Conservation (phyloP, 2,797 vertebrate genomes). For the Acrocephalus scirpaceus region DNA sequence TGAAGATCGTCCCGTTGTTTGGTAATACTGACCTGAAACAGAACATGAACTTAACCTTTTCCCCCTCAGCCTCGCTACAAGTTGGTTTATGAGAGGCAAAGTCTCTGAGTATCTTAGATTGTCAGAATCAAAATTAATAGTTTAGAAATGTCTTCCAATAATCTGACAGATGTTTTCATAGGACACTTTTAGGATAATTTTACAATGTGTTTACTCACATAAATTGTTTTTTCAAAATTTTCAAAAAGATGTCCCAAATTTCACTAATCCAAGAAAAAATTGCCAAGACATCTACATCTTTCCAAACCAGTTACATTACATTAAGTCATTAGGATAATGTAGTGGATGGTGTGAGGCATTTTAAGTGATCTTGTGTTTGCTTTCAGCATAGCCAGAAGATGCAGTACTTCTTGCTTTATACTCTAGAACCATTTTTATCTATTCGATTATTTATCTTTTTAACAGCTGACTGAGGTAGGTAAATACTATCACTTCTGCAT, state of each 20-base stretch:
- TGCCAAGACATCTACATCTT: not conserved
- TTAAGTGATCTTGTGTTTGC: not conserved
- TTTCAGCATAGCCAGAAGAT: not conserved
- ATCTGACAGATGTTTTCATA: not conserved
- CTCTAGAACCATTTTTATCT: not conserved
- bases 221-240: not conserved
- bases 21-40: conserved; percentile 87
- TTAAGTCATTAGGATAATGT: not conserved
- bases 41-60: not conserved
- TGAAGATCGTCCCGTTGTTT: conserved; percentile 84
- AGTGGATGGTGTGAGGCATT: not conserved
- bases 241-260: not conserved
- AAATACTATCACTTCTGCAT: not conserved
- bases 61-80: not conserved
- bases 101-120: not conserved
- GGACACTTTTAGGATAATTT: not conserved
- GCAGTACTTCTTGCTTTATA: not conserved
- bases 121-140: not conserved
- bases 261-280: not conserved
- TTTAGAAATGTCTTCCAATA: not conserved
- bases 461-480: not conserved
- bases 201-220: not conserved
- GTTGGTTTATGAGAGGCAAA: not conserved
- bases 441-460: not conserved
- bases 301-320: not conserved